These are phyloP conservation scores for Parnassius mnemosyne DNA, from an alignment of 2,888 invertebrate species.

Conservation along the genomic window DNA sequence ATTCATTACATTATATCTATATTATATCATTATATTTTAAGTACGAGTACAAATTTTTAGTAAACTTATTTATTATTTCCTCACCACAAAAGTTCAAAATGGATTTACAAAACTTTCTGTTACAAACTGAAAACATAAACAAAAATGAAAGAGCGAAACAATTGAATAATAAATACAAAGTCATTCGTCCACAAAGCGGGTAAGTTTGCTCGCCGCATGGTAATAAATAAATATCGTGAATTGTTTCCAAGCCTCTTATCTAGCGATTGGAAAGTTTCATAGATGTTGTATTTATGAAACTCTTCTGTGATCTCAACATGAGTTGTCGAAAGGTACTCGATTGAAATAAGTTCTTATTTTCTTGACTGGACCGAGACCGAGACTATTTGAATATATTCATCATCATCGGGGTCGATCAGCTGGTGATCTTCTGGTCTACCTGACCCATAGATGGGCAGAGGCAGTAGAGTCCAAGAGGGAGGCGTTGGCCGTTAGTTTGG, in stretches of 20 bases:
- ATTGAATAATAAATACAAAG: conserved; percentile 65
- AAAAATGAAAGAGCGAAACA: conserved; percentile 41
- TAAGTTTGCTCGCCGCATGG: conserved; percentile 40
- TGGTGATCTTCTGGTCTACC: no score
- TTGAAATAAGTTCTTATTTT: conserved; percentile 25
- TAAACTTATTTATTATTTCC: background rate
- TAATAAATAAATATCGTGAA: conserved; percentile 67
- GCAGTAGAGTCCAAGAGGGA: no score
- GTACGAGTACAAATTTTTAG: no score
- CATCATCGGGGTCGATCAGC: no score
- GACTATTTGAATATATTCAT: no score
- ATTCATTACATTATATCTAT: no score
- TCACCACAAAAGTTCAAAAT: conserved; percentile 10
- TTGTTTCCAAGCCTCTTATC: conserved; percentile 71
- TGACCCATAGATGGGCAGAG: no score
- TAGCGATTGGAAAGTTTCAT: conserved; percentile 67
- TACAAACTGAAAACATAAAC: conserved; percentile 15
- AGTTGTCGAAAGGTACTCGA: conserved; percentile 41
- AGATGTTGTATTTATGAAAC: conserved; percentile 38
- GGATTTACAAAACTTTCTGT: background rate
- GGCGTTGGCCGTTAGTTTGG: no score
- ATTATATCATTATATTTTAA: no score
- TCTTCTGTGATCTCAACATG: conserved; percentile 44
- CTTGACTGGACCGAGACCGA: background rate
- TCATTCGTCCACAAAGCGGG: conserved; percentile 56